These are phyloP conservation scores for Cassiopea andromeda DNA, from an alignment of 30 jellyfish, hydroid and myxozoan species.

Conservation along the genomic window DNA sequence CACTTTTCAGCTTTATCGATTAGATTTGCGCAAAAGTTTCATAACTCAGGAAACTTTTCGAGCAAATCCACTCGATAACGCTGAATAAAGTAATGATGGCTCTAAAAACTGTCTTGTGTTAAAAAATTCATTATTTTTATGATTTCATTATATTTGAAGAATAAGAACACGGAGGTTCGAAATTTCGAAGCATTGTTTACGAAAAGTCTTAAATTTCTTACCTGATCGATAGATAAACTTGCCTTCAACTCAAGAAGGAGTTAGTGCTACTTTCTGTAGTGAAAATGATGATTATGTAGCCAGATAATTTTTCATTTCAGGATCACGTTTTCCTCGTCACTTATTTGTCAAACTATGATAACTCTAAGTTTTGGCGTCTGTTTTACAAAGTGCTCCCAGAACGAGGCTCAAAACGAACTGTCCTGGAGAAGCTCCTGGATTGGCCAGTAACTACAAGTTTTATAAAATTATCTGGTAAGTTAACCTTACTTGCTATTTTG, in stretches of 20 bases:
- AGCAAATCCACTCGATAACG: too few relatives aligned
- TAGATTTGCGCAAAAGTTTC: too few relatives aligned
- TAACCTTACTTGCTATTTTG: not conserved
- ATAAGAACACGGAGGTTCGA: too few relatives aligned
- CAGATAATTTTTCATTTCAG: not conserved
- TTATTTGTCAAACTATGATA: not conserved
- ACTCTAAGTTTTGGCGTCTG: not conserved
- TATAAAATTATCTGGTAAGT: slow-evolving; percentile 4
- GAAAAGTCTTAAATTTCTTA: too few relatives aligned
- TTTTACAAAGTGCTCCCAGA: not conserved
- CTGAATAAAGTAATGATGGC: too few relatives aligned
- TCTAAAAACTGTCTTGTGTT: too few relatives aligned
- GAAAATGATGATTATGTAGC: not conserved
- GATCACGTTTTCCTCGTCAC: not conserved
- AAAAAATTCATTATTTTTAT: too few relatives aligned
- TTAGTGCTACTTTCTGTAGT: not conserved
- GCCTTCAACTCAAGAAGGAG: not conserved
- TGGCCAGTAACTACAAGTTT: slow-evolving; percentile 15
- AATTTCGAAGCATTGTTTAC: too few relatives aligned
- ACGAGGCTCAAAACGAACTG: not conserved
- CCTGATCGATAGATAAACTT: too few relatives aligned
- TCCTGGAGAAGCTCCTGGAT: not conserved
- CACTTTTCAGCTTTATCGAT: too few relatives aligned
- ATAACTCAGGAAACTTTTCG: too few relatives aligned
- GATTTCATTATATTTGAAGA: too few relatives aligned